These are phyloP conservation scores for Andrena trimmerana DNA, from an alignment of 2,888 invertebrate genomes.

Conservation along the genomic window DNA sequence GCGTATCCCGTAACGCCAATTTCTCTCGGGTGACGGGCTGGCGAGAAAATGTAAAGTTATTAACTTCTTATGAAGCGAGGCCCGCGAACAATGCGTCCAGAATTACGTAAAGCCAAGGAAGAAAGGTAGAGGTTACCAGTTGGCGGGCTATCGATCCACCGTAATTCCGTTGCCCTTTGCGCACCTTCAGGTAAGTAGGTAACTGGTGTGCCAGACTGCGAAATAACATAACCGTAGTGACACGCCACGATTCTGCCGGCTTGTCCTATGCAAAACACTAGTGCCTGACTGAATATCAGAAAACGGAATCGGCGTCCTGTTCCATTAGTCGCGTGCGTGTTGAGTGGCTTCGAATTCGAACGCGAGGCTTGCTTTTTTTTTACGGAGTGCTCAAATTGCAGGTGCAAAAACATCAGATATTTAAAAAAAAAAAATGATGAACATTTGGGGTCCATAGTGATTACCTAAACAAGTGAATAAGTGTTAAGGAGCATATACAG, in stretches of 20 bases:
- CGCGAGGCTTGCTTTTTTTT: neutral
- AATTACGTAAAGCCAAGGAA: slow-evolving; percentile 55
- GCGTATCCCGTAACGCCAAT: slow-evolving; percentile 46
- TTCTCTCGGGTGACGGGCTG: slow-evolving; percentile 52
- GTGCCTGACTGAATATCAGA: neutral
- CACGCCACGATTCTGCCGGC: slow-evolving; percentile 24
- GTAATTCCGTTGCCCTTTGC: slow-evolving; percentile 63
- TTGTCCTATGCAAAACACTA: slow-evolving; percentile 13
- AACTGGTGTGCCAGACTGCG: slow-evolving; percentile 59
- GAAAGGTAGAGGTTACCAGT: slow-evolving; percentile 56
- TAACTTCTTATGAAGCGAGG: slow-evolving; percentile 55
- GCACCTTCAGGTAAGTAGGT: slow-evolving; percentile 64
- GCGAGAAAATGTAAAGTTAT: slow-evolving; percentile 60
- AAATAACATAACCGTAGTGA: slow-evolving; percentile 49
- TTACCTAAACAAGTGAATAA: too few species aligned
- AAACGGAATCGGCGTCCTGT: neutral
- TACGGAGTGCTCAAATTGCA: too few species aligned
- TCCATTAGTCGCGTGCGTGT: neutral
- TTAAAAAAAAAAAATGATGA: too few species aligned
- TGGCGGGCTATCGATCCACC: slow-evolving; percentile 68
- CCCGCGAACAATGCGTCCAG: slow-evolving; percentile 43
- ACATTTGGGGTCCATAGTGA: too few species aligned
- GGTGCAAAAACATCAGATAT: too few species aligned
- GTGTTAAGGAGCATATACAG: too few species aligned
- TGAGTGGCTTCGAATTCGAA: neutral